phyloP scores from a whole-genome alignment of 2,888 invertebrate species.

The Amblyteles armatorius region DNA sequence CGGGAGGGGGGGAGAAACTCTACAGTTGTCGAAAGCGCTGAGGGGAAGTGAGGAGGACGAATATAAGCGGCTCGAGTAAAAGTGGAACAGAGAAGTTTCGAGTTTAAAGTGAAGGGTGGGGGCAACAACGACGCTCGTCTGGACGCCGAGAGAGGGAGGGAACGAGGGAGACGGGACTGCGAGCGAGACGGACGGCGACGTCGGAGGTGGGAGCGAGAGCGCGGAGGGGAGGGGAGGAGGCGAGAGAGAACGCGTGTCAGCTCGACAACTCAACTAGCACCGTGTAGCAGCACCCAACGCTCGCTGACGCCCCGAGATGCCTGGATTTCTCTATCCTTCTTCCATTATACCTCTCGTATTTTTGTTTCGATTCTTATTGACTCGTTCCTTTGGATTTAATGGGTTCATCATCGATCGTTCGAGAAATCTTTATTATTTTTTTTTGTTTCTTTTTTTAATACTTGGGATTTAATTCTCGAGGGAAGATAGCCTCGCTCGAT shows the following conservation, averaged over 20 bases:
- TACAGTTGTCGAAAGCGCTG: constrained; percentile 45
- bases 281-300: constrained; percentile 66
- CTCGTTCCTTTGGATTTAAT: constrained; percentile 59
- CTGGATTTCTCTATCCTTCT: constrained; percentile 67
- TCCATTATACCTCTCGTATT: constrained; percentile 53
- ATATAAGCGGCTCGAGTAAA: background rate
- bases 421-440: background rate
- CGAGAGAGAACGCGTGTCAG: constrained; percentile 82
- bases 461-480: background rate
- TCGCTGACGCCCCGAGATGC: constrained; percentile 63
- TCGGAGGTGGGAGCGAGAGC: constrained; percentile 54
- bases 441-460: no score
- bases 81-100: constrained; percentile 32
- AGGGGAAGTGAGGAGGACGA: constrained; percentile 59
- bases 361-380: constrained; percentile 64
- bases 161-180: constrained; percentile 34
- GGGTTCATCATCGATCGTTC: constrained; percentile 59
- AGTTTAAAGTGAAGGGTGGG: constrained; percentile 17
- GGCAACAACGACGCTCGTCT: background rate
- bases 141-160: constrained; percentile 32
- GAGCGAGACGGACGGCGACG: constrained; percentile 32
- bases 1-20: constrained; percentile 46
- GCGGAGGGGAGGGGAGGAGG: constrained; percentile 56
- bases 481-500: no score
- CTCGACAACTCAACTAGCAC: constrained; percentile 85